Evolutionary conservation across 2,888 invertebrate genomes (phyloP).

Genomic region (Notocelia uddmanniana): DNA sequence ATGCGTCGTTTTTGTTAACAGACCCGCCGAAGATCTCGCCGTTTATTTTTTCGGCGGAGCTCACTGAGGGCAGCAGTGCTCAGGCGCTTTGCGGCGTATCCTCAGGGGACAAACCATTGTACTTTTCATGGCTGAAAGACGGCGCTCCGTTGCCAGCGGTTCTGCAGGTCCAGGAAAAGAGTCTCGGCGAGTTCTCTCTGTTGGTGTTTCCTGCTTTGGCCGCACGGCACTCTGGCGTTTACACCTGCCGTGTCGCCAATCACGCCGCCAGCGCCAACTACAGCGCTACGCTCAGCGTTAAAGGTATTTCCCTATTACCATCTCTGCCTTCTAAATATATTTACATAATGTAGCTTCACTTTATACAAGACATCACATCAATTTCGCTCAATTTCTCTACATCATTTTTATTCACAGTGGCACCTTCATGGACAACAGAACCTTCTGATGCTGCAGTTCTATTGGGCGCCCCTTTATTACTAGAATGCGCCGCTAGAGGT

Average conservation of each 20-base stretch:
- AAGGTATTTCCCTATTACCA: too few relatives aligned
- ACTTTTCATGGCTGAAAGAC: conserved; percentile 89
- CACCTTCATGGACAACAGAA: conserved; percentile 90
- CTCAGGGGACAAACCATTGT: conserved; percentile 89
- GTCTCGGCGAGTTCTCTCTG: conserved; percentile 89
- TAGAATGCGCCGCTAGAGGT: conserved; percentile 91
- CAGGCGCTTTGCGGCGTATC: conserved; percentile 93
- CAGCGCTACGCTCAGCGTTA: conserved; percentile 88
- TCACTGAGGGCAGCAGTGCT: conserved; percentile 92
- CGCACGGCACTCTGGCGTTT: conserved; percentile 88
- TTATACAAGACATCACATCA: too few relatives aligned
- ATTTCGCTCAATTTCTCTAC: too few relatives aligned
- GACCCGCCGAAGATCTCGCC: conserved; percentile 95
- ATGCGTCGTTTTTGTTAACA: conserved; percentile 52
- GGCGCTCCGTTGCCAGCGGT: conserved; percentile 86
- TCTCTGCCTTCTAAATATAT: neutral
- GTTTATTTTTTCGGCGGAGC: conserved; percentile 92
- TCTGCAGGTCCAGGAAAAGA: conserved; percentile 89
- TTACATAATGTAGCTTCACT: too few relatives aligned
- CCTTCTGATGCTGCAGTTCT: conserved; percentile 89
- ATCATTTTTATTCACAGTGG: conserved; percentile 80
- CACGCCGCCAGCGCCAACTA: conserved; percentile 88
- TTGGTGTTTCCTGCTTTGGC: conserved; percentile 89
- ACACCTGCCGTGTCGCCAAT: conserved; percentile 90
- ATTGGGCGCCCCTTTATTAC: conserved; percentile 88